phyloP scores from a whole-genome alignment of 2,888 invertebrate genomes.

The Hirtodrosophila trivittata region DNA sequence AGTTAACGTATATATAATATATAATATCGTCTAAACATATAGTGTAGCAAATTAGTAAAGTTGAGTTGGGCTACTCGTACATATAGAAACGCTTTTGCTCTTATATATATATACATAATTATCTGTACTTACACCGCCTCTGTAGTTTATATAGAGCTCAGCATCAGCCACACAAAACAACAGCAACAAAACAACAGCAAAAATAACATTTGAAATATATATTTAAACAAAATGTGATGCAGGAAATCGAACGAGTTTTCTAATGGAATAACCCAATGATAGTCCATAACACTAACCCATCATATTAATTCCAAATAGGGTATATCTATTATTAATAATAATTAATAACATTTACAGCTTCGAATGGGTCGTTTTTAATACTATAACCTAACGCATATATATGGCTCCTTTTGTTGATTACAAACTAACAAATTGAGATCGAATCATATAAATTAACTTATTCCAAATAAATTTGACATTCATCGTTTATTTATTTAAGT shows the following conservation, averaged over 20 bases:
- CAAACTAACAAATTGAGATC: constrained; percentile 64
- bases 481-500: too few relatives aligned
- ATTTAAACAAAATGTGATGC: too few relatives aligned
- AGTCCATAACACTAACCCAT: too few relatives aligned
- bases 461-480: constrained; percentile 6
- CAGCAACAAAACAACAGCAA: not conserved
- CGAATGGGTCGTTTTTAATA: too few relatives aligned
- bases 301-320: too few relatives aligned
- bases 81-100: constrained; percentile 58
- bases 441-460: not conserved
- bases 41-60: constrained; percentile 41
- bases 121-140: constrained; percentile 13
- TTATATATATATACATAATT: constrained; percentile 1
- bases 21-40: constrained; percentile 22
- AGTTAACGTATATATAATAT: constrained; percentile 16
- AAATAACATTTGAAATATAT: not conserved
- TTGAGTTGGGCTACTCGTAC: constrained; percentile 43
- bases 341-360: too few relatives aligned
- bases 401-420: constrained; percentile 79
- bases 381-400: too few relatives aligned
- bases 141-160: constrained; percentile 20
- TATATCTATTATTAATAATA: too few relatives aligned
- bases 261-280: too few relatives aligned
- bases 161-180: constrained; percentile 24
- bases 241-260: too few relatives aligned